Conservation (phyloP, 2,113 vertebrate genomes). For the Petrocephalus microphthalmus region DNA sequence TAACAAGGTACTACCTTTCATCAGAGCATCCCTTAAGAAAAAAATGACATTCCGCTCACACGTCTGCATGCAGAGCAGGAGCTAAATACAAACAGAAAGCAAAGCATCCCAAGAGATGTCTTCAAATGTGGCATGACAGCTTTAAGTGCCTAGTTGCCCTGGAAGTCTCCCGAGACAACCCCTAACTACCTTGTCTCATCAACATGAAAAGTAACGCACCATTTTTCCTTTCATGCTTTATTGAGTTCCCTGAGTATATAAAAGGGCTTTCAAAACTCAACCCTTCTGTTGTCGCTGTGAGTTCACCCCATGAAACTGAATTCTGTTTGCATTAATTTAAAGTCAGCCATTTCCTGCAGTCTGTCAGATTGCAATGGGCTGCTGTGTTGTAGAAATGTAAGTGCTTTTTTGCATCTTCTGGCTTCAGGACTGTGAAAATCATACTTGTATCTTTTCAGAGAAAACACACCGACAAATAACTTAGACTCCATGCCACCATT, state of each 20-base stretch:
- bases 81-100: neutral
- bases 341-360: neutral
- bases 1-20: neutral
- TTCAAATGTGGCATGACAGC: neutral
- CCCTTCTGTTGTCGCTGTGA: neutral
- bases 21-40: neutral
- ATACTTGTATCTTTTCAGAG: too few species aligned
- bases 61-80: neutral
- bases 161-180: neutral
- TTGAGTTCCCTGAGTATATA: neutral
- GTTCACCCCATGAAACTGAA: neutral
- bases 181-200: neutral
- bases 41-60: neutral
- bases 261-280: neutral
- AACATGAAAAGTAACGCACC: neutral
- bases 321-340: neutral
- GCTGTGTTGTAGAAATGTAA: neutral
- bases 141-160: neutral
- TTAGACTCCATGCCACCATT: neutral
- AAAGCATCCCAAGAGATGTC: neutral
- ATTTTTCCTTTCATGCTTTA: neutral
- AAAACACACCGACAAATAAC: too few species aligned
- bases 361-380: neutral
- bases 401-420: neutral
- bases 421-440: neutral